Base-by-base conservation (phyloP, 1,140 invertebrate species). In the Drosophila eugracilis region DNA sequence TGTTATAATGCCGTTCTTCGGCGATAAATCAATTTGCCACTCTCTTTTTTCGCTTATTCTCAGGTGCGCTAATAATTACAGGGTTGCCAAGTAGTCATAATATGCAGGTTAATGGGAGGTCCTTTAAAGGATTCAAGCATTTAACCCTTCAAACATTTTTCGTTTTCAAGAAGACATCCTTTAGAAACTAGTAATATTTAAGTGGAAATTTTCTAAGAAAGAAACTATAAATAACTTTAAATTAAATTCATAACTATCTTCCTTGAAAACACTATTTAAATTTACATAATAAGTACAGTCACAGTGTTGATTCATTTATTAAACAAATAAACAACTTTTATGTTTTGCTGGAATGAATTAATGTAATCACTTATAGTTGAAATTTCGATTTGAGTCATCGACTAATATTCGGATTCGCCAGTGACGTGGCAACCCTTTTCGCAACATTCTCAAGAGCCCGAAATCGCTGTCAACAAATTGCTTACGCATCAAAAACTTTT, bases 401-500 rank as follows among this genome's bases (percentile, higher is more conserved):
- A 1, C 21, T 24, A 42, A 50, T 67, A 5, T 28, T 15, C 5
- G 60, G 28, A 28, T 44, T 67, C n/a, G 7, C 22, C 44, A 0
- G 21, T 62, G 24, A 28, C 28, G 41, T 17, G 78, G 28, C 74
- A 78, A 78, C 78, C 41, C 78, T 72, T 12, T 21, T 30, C 7
- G 12, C 55, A 63, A 59, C 39, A 42, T 44, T 15, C 39, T 45
- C 24, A 48, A 69, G 24, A 42, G 32, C 14, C n/a, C 24, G 53
- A 53, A 62, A 59, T 59, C 21, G 53, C 28, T 63, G 65, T 66
- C 15, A 57, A 21, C 36, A 49, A 80, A 80, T 10, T 81, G 78
- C 78, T 83, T 84, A 83, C 74, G 53, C 62, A 83, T 65, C 60
- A 10, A 62, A 57, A 81, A 53, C 45, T 53, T 49, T 69, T 47